Evolutionary conservation across 2,113 vertebrate genomes (phyloP).

Genomic region (Oceanodroma tethys): DNA sequence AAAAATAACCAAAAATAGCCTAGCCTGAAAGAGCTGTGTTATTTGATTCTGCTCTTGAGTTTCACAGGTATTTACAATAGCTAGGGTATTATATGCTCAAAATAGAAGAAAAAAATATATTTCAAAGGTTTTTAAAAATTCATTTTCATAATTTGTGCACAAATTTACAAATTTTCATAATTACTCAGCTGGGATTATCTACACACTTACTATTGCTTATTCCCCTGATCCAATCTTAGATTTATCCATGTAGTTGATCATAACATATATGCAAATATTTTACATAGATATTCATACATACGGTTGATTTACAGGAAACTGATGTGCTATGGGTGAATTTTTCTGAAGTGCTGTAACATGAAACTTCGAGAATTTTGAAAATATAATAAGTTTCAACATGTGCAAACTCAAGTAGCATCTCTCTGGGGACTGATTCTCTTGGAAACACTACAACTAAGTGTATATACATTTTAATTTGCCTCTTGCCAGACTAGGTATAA

Average conservation of each 20-base stretch:
- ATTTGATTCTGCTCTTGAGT: background rate
- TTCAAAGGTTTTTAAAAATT: background rate
- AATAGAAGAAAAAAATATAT: background rate
- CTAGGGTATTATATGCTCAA: background rate
- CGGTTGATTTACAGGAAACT: background rate
- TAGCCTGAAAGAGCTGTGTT: background rate
- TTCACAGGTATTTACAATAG: background rate
- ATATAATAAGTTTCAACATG: background rate
- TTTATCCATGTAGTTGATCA: background rate
- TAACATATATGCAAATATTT: background rate
- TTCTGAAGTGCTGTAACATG: background rate
- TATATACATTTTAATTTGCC: background rate
- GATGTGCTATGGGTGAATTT: background rate
- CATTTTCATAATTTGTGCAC: accelerated
- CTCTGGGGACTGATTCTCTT: background rate
- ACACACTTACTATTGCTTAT: background rate
- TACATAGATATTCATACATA: background rate
- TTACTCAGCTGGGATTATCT: background rate
- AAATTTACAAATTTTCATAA: background rate
- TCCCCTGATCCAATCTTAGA: background rate
- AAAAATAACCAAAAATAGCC: background rate
- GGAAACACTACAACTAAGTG: background rate
- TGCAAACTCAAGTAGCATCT: background rate
- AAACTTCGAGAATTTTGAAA: background rate
- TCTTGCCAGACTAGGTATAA: background rate